Percentiles rank a stretch among this genome's conserved stretches.
Conservation (phyloP, 1,140 invertebrate genomes). For the Orius insidiosus region DNA sequence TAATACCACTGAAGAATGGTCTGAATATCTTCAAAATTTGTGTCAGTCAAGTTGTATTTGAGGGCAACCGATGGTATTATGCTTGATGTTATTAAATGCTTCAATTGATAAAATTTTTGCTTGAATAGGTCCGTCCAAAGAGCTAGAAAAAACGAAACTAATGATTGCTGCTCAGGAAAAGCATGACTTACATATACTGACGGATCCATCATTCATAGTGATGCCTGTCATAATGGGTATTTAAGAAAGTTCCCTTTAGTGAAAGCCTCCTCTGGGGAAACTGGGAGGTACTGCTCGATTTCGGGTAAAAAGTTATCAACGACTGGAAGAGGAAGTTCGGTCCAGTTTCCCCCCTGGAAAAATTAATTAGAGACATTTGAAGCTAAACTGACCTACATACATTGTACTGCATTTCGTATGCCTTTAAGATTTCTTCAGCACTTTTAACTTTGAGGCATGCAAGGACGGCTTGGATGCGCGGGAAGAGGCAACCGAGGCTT, state of each 20-base stretch:
- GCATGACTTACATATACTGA: slow-evolving; percentile 28
- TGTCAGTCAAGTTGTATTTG: slow-evolving; percentile 24
- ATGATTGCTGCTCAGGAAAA: background rate
- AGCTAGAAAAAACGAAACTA: slow-evolving; percentile 22
- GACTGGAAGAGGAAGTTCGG: slow-evolving; percentile 34
- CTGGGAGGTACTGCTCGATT: slow-evolving; percentile 34
- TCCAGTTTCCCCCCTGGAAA: slow-evolving; percentile 34
- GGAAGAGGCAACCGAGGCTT: slow-evolving; percentile 32
- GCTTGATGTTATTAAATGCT: slow-evolving; percentile 30
- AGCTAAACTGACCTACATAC: slow-evolving; percentile 23
- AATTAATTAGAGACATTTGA: background rate
- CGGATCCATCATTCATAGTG: slow-evolving; percentile 37
- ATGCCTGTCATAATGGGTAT: slow-evolving; percentile 38
- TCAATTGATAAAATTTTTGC: slow-evolving; percentile 29
- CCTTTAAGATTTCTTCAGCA: slow-evolving; percentile 32
- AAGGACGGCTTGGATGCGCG: slow-evolving; percentile 26
- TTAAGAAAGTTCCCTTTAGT: slow-evolving; percentile 27
- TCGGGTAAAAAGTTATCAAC: slow-evolving; percentile 36
- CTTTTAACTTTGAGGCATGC: slow-evolving; percentile 44
- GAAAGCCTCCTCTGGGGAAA: slow-evolving; percentile 28
- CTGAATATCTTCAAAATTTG: slow-evolving; percentile 21
- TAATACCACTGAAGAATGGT: slow-evolving; percentile 35
- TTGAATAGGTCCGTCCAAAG: slow-evolving; percentile 31
- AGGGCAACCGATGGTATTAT: slow-evolving; percentile 30
- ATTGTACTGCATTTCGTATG: slow-evolving; percentile 37